Percentiles rank a stretch among this genome's conserved stretches.
Evolutionary conservation across 2,113 vertebrate genomes (phyloP).

Genomic region (Chaetorhynchus papuensis): DNA sequence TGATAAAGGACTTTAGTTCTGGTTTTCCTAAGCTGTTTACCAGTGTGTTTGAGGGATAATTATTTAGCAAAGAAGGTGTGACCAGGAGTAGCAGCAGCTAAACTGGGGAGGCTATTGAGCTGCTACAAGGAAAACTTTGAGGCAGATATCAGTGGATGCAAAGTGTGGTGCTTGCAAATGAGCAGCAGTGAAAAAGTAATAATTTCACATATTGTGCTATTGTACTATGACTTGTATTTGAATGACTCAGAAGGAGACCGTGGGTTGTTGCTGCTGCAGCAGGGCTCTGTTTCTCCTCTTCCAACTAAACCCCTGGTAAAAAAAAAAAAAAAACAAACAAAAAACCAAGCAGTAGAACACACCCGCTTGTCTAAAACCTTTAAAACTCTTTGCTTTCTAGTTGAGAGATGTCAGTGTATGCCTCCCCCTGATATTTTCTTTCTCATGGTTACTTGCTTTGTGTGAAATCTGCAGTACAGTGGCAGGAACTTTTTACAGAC

Average conservation of each 20-base stretch:
- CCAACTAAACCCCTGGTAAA: background rate
- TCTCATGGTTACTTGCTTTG: background rate
- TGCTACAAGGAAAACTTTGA: background rate
- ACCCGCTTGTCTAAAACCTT: background rate
- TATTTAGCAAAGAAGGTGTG: background rate
- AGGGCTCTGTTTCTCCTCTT: background rate
- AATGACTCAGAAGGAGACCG: background rate
- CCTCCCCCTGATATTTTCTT: background rate
- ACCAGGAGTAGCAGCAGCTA: background rate
- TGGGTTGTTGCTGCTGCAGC: background rate
- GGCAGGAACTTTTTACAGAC: background rate
- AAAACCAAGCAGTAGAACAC: background rate
- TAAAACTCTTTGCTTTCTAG: background rate
- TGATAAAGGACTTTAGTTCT: background rate
- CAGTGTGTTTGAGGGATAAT: background rate
- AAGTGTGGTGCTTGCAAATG: background rate
- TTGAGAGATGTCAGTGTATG: background rate
- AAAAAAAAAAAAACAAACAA: background rate
- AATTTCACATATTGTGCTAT: background rate
- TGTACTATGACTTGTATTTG: background rate
- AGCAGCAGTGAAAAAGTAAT: background rate
- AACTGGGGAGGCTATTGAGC: background rate
- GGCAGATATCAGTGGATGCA: background rate
- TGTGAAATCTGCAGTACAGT: background rate
- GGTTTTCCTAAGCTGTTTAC: background rate